Percentiles rank a stretch among this genome's conserved stretches.
Evolutionary conservation across 1,140 invertebrate genomes (phyloP).

Genomic region (Frieseomelitta varia): DNA sequence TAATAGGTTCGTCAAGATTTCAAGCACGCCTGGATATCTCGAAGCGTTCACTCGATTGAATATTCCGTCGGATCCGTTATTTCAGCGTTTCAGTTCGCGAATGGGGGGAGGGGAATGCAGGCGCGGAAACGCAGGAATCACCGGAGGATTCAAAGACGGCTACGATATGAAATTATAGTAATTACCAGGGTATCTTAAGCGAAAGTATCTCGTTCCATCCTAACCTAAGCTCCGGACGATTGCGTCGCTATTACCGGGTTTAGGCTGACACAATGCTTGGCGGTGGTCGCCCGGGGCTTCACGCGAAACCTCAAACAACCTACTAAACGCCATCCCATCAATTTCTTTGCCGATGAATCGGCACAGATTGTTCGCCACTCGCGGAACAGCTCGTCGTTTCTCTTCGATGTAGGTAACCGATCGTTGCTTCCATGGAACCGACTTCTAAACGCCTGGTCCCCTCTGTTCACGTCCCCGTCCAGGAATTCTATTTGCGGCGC

Average conservation of each 20-base stretch:
- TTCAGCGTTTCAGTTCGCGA: not conserved
- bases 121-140: constrained; percentile 33
- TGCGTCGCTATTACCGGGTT: constrained; percentile 41
- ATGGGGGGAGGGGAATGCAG: too few species aligned
- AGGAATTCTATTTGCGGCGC: constrained; percentile 24
- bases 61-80: not conserved
- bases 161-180: constrained; percentile 59
- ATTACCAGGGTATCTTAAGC: constrained; percentile 49
- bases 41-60: not conserved
- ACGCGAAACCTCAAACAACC: constrained; percentile 24
- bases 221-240: constrained; percentile 10
- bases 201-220: constrained; percentile 40
- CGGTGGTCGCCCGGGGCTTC: constrained; percentile 30
- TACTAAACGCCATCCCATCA: constrained; percentile 34
- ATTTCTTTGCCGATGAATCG: constrained; percentile 52
- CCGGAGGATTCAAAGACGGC: constrained; percentile 29
- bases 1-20: not conserved
- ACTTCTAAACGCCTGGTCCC: constrained; percentile 3
- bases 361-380: constrained; percentile 19
- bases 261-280: constrained; percentile 53
- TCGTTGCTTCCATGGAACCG: constrained; percentile 10
- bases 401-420: not conserved
- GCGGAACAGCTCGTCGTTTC: not conserved
- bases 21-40: not conserved
- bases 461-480: not conserved